These are phyloP conservation scores for Chaetodon trifascialis DNA, from an alignment of 2,113 vertebrate genomes.

Conservation along the genomic window DNA sequence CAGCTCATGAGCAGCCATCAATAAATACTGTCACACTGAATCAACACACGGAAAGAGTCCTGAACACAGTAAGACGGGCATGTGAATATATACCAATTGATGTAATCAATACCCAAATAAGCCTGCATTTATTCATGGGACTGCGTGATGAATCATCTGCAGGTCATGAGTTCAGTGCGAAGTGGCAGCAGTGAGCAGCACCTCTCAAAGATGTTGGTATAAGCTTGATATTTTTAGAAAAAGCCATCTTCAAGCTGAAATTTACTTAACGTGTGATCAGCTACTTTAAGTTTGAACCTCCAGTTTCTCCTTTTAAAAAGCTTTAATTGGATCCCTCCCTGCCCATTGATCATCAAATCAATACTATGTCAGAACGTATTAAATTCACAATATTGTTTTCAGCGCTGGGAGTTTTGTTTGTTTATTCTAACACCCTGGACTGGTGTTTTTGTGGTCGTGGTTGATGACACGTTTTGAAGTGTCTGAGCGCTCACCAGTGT, in stretches of 20 bases:
- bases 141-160: neutral
- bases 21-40: conserved; percentile 15
- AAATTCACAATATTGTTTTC: neutral
- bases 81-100: conserved; percentile 45
- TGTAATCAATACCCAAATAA: conserved; percentile 39
- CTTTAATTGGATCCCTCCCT: neutral
- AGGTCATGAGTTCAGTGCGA: conserved; percentile 3
- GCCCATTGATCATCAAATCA: neutral
- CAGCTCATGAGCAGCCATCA: conserved; percentile 21
- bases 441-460: too few relatives aligned
- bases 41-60: conserved; percentile 32
- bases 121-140: conserved; percentile 20
- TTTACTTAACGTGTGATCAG: too few relatives aligned
- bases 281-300: neutral
- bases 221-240: too few relatives aligned
- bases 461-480: neutral
- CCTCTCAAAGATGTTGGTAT: neutral
- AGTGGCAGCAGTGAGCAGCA: neutral
- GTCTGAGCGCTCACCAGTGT: conserved; percentile 83
- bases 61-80: neutral
- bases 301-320: neutral
- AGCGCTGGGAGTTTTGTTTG: neutral
- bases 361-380: too few relatives aligned
- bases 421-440: neutral
- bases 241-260: too few relatives aligned